phyloP scores from a whole-genome alignment of 2,113 vertebrate genomes.

The Recurvirostra avosetta region DNA sequence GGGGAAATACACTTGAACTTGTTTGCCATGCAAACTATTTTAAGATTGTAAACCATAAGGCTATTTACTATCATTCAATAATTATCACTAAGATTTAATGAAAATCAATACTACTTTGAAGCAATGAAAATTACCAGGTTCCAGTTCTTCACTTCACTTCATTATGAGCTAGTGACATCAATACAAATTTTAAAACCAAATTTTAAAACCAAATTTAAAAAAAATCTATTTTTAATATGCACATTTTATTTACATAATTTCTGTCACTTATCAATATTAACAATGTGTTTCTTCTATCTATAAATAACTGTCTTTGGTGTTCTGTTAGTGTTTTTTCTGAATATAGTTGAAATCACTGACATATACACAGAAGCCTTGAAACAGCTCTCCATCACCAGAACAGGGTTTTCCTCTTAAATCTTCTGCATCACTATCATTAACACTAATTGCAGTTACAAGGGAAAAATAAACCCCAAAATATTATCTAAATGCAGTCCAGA shows the following conservation, averaged over 20 bases:
- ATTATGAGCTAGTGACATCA: background rate
- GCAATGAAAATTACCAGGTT: background rate
- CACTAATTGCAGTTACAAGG: background rate
- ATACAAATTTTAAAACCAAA: background rate
- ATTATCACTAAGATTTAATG: slow-evolving; percentile 8
- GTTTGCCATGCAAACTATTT: background rate
- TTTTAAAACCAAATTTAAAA: background rate
- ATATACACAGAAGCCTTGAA: background rate
- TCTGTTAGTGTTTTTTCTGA: background rate
- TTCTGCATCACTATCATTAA: background rate
- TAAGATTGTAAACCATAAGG: background rate
- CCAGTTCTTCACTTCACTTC: background rate
- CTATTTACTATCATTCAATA: background rate
- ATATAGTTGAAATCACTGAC: background rate
- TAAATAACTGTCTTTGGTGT: background rate
- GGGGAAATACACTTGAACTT: background rate
- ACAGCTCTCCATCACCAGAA: background rate
- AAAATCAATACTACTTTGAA: slow-evolving; percentile 10
- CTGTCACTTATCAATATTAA: background rate
- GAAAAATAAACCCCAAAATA: background rate
- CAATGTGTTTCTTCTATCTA: background rate
- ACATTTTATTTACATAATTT: background rate
- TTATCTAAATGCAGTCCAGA: background rate
- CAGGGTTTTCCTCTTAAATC: background rate
- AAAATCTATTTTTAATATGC: background rate